A percentile compares a stretch with the other conserved stretches of the same genome.
Conservation (phyloP, 1,140 invertebrate genomes). For the Anastrepha obliqua region DNA sequence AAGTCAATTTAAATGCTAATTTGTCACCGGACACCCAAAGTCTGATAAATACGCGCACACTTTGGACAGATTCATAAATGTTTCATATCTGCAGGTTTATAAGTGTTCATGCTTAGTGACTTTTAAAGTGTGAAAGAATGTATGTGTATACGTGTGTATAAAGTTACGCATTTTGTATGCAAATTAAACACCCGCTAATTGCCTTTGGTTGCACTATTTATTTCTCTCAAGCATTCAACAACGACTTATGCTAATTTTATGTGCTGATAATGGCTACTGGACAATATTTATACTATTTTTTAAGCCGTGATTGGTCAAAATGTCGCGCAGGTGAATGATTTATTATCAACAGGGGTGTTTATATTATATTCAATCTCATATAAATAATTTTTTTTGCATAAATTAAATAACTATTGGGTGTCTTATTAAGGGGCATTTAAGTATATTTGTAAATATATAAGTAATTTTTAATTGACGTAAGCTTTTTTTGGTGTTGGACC, state of each 20-base stretch:
- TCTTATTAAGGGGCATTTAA: too few relatives aligned
- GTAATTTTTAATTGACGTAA: too few relatives aligned
- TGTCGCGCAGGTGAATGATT: slow-evolving; percentile 8
- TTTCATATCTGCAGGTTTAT: not conserved
- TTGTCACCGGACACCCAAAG: slow-evolving; percentile 30
- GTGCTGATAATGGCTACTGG: slow-evolving; percentile 5
- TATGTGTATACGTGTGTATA: not conserved
- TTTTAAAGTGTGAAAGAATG: not conserved
- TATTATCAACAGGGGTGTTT: not conserved
- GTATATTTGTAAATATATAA: too few relatives aligned
- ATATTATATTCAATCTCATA: too few relatives aligned
- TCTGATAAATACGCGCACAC: not conserved
- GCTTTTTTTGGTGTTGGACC: too few relatives aligned
- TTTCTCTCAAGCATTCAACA: not conserved
- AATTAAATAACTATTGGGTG: too few relatives aligned
- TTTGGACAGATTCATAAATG: slow-evolving; percentile 2
- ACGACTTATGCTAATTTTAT: slow-evolving; percentile 37
- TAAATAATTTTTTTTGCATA: too few relatives aligned
- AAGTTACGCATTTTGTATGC: slow-evolving; percentile 1
- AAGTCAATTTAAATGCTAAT: slow-evolving; percentile 50
- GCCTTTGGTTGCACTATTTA: slow-evolving; percentile 27
- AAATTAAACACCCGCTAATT: slow-evolving; percentile 23
- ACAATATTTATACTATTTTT: too few relatives aligned
- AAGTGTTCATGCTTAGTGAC: not conserved
- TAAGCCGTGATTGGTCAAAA: not conserved